These are phyloP conservation scores for Carpatolechia fugitivella DNA, from an alignment of 2,888 invertebrate genomes.

Conservation along the genomic window DNA sequence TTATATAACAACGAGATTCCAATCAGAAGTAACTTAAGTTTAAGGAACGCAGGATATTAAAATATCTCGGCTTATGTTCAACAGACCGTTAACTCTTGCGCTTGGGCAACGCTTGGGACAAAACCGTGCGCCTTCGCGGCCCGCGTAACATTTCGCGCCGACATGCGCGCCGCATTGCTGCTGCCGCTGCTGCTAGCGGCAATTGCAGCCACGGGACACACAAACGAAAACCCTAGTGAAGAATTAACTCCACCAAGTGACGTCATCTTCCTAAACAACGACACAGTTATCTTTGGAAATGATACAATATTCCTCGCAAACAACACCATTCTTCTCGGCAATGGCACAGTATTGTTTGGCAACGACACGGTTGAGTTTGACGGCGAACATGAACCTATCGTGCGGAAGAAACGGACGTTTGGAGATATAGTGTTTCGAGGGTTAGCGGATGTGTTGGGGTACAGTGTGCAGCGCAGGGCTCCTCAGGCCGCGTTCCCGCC, in stretches of 20 bases:
- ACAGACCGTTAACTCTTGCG: constrained; percentile 32
- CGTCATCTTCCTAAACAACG: constrained; percentile 30
- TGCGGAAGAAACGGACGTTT: constrained; percentile 72
- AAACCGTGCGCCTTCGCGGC: constrained; percentile 54
- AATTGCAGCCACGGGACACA: constrained; percentile 15
- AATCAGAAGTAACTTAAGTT: neutral
- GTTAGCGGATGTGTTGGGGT: constrained; percentile 72
- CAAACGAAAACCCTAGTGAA: constrained; percentile 9
- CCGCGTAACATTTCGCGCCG: constrained; percentile 57
- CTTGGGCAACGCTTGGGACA: constrained; percentile 48
- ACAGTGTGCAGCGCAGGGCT: constrained; percentile 60
- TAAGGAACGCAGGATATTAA: constrained; percentile 1
- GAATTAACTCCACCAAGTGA: constrained; percentile 18
- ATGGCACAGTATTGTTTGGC: constrained; percentile 25
- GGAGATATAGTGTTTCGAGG: constrained; percentile 74
- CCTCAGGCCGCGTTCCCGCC: constrained; percentile 62
- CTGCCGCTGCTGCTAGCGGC: constrained; percentile 36
- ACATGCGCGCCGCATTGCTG: constrained; percentile 59
- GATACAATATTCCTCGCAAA: constrained; percentile 23
- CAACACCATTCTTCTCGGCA: constrained; percentile 27
- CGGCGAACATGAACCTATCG: constrained; percentile 50
- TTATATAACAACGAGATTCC: no score
- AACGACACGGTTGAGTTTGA: constrained; percentile 26
- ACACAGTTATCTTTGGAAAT: constrained; percentile 33
- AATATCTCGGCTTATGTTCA: constrained; percentile 50